A percentile compares a stretch with the other conserved stretches of the same genome.
phyloP scores from a whole-genome alignment of 2,113 vertebrate species.

The Clarias macrocephalus region DNA sequence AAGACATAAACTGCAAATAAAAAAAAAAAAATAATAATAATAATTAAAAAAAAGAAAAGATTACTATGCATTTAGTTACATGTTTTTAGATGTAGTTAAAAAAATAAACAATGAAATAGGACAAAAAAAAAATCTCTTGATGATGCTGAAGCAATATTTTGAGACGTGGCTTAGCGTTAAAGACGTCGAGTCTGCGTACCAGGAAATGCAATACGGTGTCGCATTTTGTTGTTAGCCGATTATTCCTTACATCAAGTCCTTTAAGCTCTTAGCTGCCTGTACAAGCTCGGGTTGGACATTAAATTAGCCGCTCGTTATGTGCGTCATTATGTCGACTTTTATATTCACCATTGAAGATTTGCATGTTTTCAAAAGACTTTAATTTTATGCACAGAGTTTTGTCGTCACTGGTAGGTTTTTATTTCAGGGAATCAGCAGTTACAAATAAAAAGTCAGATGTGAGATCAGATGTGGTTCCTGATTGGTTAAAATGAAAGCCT shows the following conservation, averaged over 20 bases:
- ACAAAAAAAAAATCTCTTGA: constrained; percentile 27
- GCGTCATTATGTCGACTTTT: neutral
- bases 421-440: neutral
- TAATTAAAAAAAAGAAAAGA: neutral
- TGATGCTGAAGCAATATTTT: constrained; percentile 19
- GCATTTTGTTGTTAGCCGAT: neutral
- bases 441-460: neutral
- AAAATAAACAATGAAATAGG: constrained; percentile 36
- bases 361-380: neutral
- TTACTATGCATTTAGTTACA: constrained; percentile 26
- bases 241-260: neutral
- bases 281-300: neutral
- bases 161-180: constrained; percentile 21
- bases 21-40: neutral
- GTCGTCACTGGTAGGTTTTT: neutral
- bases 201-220: neutral
- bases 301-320: neutral
- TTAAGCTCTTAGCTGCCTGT: constrained; percentile 1
- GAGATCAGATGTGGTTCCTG: neutral
- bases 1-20: constrained; percentile 25
- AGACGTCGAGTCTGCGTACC: neutral
- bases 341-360: neutral
- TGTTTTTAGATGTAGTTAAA: constrained; percentile 32
- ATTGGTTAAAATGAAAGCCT: neutral
- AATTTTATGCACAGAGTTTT: neutral